Percentiles rank a stretch among this genome's conserved stretches.
Conservation (phyloP, 2,797 vertebrate species). For the Malurus leucopterus region DNA sequence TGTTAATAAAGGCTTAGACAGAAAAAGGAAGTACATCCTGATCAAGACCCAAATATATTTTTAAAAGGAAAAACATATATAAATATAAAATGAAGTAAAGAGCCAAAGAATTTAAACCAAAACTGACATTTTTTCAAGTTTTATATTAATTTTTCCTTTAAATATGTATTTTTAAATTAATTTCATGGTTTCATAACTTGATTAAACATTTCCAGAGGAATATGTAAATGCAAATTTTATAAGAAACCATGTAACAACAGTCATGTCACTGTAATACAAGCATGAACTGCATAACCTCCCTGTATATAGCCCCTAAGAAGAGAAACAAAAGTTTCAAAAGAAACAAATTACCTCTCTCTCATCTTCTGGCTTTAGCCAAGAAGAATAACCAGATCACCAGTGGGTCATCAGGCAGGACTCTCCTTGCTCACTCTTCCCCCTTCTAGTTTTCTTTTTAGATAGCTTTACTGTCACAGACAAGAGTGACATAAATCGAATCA, state of each 20-base stretch:
- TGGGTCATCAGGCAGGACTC: not conserved
- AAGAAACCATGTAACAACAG: not conserved
- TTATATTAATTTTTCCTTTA: not conserved
- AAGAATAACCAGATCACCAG: not conserved
- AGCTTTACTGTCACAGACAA: not conserved
- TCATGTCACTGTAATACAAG: not conserved
- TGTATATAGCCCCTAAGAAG: not conserved
- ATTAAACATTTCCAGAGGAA: not conserved
- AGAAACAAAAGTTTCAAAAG: not conserved
- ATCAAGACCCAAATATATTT: not conserved
- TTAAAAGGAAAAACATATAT: not conserved
- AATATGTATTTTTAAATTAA: not conserved
- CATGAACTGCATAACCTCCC: not conserved
- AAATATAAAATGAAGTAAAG: not conserved
- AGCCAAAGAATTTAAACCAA: fast-evolving
- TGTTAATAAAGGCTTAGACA: not conserved
- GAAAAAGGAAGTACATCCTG: not conserved
- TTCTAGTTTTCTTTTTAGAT: not conserved
- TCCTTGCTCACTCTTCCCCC: not conserved
- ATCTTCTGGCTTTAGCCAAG: not conserved
- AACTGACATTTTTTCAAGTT: not conserved
- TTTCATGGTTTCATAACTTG: not conserved
- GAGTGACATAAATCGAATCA: not conserved
- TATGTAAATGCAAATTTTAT: not conserved
- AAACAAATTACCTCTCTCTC: not conserved